phyloP scores from a whole-genome alignment of 2,888 invertebrate genomes.

The Coelinius sp. region DNA sequence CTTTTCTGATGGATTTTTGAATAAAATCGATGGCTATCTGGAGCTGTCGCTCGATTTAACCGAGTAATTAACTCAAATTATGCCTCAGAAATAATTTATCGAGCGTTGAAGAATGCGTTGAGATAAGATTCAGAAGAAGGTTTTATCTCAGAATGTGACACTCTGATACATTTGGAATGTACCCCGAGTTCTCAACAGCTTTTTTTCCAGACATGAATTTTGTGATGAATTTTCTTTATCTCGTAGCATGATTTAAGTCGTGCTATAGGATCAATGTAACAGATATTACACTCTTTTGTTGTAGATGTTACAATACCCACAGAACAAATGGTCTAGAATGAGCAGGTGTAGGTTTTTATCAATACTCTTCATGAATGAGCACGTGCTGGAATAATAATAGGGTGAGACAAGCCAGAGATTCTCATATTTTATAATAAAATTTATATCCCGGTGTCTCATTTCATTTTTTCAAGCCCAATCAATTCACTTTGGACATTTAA shows the following conservation, averaged over 20 bases:
- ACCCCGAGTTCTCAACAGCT: too few species aligned
- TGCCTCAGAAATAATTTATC: conserved; percentile 15
- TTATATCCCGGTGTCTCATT: background rate
- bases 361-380: conserved; percentile 13
- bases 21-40: conserved; percentile 9
- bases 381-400: background rate
- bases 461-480: background rate
- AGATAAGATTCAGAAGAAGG: conserved; percentile 12
- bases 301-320: background rate
- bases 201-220: too few species aligned
- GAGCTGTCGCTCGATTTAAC: conserved; percentile 13
- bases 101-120: background rate
- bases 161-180: background rate
- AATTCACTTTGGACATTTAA: background rate
- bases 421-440: background rate
- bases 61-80: conserved; percentile 13
- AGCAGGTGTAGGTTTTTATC: background rate
- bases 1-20: background rate
- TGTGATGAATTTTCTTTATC: too few species aligned
- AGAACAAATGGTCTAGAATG: background rate
- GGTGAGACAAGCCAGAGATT: background rate
- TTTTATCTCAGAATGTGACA: background rate
- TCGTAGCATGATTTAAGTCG: too few species aligned
- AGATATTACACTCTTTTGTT: background rate
- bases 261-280: too few species aligned